Conservation (phyloP, 1,140 invertebrate species). For the Magallana angulata region DNA sequence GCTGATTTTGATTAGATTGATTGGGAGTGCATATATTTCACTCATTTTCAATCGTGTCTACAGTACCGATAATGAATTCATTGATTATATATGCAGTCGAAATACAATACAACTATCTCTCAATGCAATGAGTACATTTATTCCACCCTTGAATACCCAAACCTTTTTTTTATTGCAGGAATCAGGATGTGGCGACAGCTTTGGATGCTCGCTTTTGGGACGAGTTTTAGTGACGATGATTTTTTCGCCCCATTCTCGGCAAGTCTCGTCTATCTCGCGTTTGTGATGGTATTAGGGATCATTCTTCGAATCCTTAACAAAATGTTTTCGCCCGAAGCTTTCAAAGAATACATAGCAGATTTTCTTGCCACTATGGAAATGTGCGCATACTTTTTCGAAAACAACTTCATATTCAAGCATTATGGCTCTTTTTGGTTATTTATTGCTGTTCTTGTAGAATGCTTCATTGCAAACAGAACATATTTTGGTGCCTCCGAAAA, state of each 20-base stretch:
- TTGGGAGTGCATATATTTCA: too few relatives aligned
- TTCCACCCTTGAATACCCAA: too few relatives aligned
- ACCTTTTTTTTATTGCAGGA: too few relatives aligned
- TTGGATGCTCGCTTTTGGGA: slow-evolving; percentile 58
- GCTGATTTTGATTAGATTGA: too few relatives aligned
- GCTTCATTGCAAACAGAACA: slow-evolving; percentile 70
- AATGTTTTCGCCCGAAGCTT: slow-evolving; percentile 56
- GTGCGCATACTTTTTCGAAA: slow-evolving; percentile 76
- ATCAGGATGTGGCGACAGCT: slow-evolving; percentile 61
- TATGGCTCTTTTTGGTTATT: slow-evolving; percentile 71
- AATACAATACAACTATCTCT: too few relatives aligned
- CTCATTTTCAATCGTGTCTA: too few relatives aligned
- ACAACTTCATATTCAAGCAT: slow-evolving; percentile 74
- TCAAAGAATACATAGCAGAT: slow-evolving; percentile 63
- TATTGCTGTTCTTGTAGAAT: slow-evolving; percentile 69
- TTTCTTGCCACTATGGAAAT: slow-evolving; percentile 73
- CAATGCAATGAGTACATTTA: too few relatives aligned
- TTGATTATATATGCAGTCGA: too few relatives aligned
- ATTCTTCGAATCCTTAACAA: slow-evolving; percentile 64
- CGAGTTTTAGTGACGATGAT: slow-evolving; percentile 55
- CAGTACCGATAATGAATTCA: too few relatives aligned
- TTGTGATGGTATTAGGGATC: slow-evolving; percentile 66
- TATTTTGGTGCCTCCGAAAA: slow-evolving; percentile 72
- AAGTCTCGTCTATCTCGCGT: slow-evolving; percentile 71
- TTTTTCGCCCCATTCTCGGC: slow-evolving; percentile 70